A percentile compares a stretch with the other conserved stretches of the same genome.
phyloP scores from a whole-genome alignment of 2,113 vertebrate genomes.

The Macrotis lagotis region DNA sequence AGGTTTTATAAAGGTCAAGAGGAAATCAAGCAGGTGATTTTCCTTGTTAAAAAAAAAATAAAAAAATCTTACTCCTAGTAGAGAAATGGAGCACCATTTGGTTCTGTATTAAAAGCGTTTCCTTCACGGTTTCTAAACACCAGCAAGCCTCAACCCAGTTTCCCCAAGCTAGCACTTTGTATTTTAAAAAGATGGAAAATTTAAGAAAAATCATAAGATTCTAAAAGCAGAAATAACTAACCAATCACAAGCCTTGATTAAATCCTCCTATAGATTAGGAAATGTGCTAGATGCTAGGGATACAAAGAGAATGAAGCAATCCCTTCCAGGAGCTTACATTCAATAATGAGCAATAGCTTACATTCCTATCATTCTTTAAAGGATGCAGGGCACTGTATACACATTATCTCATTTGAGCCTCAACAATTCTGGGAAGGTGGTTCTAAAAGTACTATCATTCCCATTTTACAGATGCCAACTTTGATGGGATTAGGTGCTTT shows the following conservation, averaged over 20 bases:
- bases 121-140: rapidly evolving
- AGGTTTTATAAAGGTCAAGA: conserved; percentile 72
- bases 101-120: background rate
- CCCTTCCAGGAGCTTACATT: background rate
- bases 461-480: background rate
- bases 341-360: background rate
- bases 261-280: background rate
- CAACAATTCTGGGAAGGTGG: background rate
- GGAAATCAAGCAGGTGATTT: conserved; percentile 38
- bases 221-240: background rate
- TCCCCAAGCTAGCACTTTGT: background rate
- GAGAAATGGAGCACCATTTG: background rate
- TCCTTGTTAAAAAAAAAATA: conserved; percentile 38
- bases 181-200: background rate
- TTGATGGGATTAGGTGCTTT: background rate
- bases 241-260: background rate
- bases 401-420: background rate
- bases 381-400: background rate
- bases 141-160: background rate
- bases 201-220: background rate
- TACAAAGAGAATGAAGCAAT: background rate
- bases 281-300: background rate
- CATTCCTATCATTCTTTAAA: background rate
- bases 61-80: background rate
- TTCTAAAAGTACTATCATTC: background rate